Conservation (phyloP, 2,888 invertebrate species). For the Drosophila quinaria region DNA sequence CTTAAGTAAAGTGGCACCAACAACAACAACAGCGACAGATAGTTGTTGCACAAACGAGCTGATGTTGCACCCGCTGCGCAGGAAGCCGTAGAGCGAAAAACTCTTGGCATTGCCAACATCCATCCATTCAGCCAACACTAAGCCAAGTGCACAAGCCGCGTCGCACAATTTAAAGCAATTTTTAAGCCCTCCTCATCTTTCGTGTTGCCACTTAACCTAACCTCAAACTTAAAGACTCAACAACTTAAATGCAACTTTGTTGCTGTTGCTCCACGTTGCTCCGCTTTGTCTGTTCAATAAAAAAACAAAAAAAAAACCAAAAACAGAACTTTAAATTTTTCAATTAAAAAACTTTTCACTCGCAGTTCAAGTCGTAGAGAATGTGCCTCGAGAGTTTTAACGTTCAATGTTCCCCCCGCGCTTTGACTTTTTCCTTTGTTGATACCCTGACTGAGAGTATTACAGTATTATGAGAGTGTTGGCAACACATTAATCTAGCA, state of each 20-base stretch:
- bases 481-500: background rate
- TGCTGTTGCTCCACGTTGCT: constrained; percentile 26
- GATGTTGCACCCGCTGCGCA: constrained; percentile 54
- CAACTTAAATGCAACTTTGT: constrained; percentile 17
- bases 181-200: constrained; percentile 48
- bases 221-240: constrained; percentile 33
- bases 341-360: constrained; percentile 83
- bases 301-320: constrained; percentile 48
- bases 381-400: constrained; percentile 15
- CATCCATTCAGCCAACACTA: constrained; percentile 5
- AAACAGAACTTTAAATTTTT: constrained; percentile 81
- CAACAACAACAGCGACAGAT: background rate
- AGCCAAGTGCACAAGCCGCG: constrained; percentile 37
- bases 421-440: constrained; percentile 36
- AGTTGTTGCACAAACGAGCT: constrained; percentile 23
- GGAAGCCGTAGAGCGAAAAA: constrained; percentile 47
- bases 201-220: constrained; percentile 55
- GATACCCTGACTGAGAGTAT: background rate
- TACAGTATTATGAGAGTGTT: background rate
- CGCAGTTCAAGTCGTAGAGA: constrained; percentile 30
- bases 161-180: constrained; percentile 43
- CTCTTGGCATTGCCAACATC: constrained; percentile 33
- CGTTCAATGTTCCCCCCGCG: constrained; percentile 4
- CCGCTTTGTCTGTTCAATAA: constrained; percentile 55
- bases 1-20: constrained; percentile 63